Conservation (phyloP, 1,140 invertebrate species). For the Carposina sasakii region DNA sequence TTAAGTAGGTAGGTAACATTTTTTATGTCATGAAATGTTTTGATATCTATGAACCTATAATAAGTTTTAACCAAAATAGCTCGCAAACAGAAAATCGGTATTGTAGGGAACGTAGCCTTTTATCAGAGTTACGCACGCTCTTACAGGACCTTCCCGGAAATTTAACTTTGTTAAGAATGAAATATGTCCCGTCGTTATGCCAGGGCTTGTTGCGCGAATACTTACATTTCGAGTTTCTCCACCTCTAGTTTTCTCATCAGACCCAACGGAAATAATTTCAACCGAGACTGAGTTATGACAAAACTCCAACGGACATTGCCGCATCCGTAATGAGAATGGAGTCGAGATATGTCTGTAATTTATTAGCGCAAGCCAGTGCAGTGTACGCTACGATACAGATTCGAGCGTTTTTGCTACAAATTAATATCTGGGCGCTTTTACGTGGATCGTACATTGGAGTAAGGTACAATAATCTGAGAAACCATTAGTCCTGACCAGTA, state of each 20-base stretch:
- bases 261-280: constrained; percentile 70
- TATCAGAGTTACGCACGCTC: constrained; percentile 65
- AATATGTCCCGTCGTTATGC: constrained; percentile 66
- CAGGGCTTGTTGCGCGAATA: constrained; percentile 68
- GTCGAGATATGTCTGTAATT: constrained; percentile 66
- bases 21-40: too few relatives aligned
- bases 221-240: constrained; percentile 66
- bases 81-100: constrained; percentile 42
- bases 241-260: constrained; percentile 71
- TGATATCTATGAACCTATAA: too few relatives aligned
- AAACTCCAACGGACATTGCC: constrained; percentile 68
- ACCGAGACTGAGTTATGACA: constrained; percentile 71
- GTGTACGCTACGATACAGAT: constrained; percentile 28
- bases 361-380: constrained; percentile 57
- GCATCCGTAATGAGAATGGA: constrained; percentile 69
- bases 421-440: too few relatives aligned
- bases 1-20: too few relatives aligned
- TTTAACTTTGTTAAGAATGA: constrained; percentile 70
- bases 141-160: constrained; percentile 60
- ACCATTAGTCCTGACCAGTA: too few relatives aligned
- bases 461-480: constrained; percentile 22
- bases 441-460: too few relatives aligned
- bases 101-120: constrained; percentile 51
- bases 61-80: constrained; percentile 24
- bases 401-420: constrained; percentile 38